A percentile compares a stretch with the other conserved stretches of the same genome.
phyloP scores from a whole-genome alignment of 2,888 invertebrate species.

The Dendrolimus houi region DNA sequence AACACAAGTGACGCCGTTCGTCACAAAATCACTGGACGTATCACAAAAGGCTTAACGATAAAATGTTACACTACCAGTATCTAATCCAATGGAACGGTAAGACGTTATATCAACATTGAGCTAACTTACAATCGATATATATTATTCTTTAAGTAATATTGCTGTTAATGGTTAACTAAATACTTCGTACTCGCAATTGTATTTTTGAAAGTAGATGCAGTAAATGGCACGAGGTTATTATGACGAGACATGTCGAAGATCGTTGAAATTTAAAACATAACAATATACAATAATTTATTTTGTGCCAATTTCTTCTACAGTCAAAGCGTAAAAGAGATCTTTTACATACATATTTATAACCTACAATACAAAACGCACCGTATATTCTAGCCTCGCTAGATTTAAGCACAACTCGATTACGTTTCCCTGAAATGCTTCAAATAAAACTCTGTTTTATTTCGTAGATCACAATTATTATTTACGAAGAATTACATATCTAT shows the following conservation, averaged over 20 bases:
- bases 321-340: slow-evolving; percentile 40
- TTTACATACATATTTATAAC: slow-evolving; percentile 40
- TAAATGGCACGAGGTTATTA: slow-evolving; percentile 69
- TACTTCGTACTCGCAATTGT: slow-evolving; percentile 50
- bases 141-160: slow-evolving; percentile 67
- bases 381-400: slow-evolving; percentile 67
- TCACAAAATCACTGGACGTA: slow-evolving; percentile 64
- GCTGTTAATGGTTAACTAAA: slow-evolving; percentile 69
- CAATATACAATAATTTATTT: slow-evolving; percentile 24
- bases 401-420: slow-evolving; percentile 61
- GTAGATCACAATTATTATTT: slow-evolving; percentile 66
- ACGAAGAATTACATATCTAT: slow-evolving; percentile 50
- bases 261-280: neutral
- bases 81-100: slow-evolving; percentile 73
- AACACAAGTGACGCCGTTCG: slow-evolving; percentile 13
- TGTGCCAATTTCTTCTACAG: slow-evolving; percentile 44
- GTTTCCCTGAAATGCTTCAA: slow-evolving; percentile 68
- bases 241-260: slow-evolving; percentile 61
- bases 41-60: slow-evolving; percentile 67
- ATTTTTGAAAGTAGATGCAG: slow-evolving; percentile 58
- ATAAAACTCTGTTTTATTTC: slow-evolving; percentile 75
- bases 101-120: slow-evolving; percentile 70
- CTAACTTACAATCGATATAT: slow-evolving; percentile 72
- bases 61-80: slow-evolving; percentile 59
- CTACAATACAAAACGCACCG: slow-evolving; percentile 36